phyloP scores from a whole-genome alignment of 1,140 invertebrate species.

The Stegodyphus dumicola region DNA sequence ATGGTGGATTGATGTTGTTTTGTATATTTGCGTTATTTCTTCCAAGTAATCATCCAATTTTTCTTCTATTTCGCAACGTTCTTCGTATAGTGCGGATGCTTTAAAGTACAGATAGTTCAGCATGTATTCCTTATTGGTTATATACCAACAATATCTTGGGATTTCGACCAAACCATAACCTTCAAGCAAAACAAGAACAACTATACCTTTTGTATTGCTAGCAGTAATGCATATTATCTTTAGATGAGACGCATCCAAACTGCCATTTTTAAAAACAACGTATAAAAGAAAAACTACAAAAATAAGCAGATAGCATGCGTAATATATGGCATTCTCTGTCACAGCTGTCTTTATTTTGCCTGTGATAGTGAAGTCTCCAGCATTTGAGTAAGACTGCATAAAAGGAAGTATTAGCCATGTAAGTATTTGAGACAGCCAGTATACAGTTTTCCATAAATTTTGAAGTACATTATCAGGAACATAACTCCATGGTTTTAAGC shows the following conservation, averaged over 20 bases:
- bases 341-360: background rate
- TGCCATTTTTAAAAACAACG: background rate
- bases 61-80: conserved; percentile 97
- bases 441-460: background rate
- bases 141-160: conserved; percentile 68
- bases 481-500: background rate
- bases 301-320: background rate
- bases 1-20: background rate
- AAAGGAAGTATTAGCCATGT: background rate
- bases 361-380: background rate
- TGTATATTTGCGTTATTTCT: conserved; percentile 71
- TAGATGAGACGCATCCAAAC: conserved; percentile 71
- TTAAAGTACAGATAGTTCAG: conserved; percentile 94
- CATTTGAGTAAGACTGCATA: background rate
- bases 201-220: conserved; percentile 99
- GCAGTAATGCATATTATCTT: conserved; percentile 97
- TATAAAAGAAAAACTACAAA: background rate
- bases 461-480: background rate
- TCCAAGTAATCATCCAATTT: conserved; percentile 93
- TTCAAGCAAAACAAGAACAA: conserved; percentile 93
- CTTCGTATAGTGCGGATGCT: conserved; percentile 91
- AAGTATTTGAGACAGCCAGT: background rate
- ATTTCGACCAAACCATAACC: conserved; percentile 93
- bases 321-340: background rate
- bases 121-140: conserved; percentile 73